Percentiles rank a stretch among this genome's conserved stretches.
phyloP scores from a whole-genome alignment of 1,140 invertebrate genomes.

The Drosophila novamexicana region DNA sequence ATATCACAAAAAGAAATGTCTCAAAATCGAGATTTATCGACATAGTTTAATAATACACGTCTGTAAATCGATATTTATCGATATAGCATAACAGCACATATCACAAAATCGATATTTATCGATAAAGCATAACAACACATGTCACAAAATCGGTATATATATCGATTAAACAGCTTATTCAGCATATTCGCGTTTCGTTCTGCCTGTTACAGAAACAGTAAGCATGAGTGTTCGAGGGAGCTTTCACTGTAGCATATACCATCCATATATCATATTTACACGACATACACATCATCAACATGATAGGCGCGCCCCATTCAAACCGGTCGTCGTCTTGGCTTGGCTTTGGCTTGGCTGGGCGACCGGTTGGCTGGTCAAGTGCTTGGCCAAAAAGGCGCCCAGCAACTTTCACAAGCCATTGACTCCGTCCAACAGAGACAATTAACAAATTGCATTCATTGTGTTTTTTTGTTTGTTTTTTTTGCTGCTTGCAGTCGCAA shows the following conservation, averaged over 20 bases:
- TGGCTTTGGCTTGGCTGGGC: conserved; percentile 11
- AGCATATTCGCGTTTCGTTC: no score
- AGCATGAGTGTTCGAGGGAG: conserved; percentile 7
- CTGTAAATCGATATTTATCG: no score
- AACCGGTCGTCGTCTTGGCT: neutral
- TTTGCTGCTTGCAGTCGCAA: conserved; percentile 63
- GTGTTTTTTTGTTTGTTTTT: conserved; percentile 1
- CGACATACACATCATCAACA: neutral
- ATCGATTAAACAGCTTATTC: no score
- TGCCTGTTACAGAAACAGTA: neutral
- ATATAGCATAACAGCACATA: no score
- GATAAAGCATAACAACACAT: no score
- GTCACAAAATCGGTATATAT: no score
- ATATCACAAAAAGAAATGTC: no score
- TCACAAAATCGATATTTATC: no score
- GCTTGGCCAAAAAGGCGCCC: conserved; percentile 54
- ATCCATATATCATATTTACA: neutral
- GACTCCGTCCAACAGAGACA: conserved; percentile 52
- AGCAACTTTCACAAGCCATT: conserved; percentile 80
- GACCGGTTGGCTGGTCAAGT: conserved; percentile 11
- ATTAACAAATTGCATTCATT: conserved; percentile 58
- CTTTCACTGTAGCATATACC: conserved; percentile 40
- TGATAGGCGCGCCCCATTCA: conserved; percentile 11
- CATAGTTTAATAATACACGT: no score
- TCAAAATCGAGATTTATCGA: no score